Base-by-base conservation (phyloP, 2,888 invertebrate species). In the Brachycybe producta region DNA sequence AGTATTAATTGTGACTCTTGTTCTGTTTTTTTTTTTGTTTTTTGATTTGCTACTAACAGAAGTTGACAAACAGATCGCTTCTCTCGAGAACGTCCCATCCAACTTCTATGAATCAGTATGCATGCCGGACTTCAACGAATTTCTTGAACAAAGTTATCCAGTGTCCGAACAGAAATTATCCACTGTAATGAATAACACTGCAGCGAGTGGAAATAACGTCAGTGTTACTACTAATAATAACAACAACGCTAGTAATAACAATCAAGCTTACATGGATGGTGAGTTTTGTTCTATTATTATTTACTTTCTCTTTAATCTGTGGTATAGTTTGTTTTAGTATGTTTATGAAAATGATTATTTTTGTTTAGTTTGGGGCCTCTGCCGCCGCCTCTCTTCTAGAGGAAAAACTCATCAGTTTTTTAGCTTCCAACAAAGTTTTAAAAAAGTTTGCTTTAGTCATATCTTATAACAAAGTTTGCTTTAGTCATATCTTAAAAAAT, bases 71-170 rank as follows among this genome's bases (percentile, higher is more conserved):
- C 84, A 84, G 65, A 75, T 82, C 47, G 77, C 79, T 5, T 70
- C 80, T 57, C 70, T 80, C 60, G 81, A 79, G 63, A 80, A 80
- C 66, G 79, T 79, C 59, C 77, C 80, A 5, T 74, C 78, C 50
- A 80, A 77, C 66, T 75, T 83, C 71, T 85, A 84, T 75, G 85
- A 85, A 67, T 77, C 75, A 64, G 83, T 82, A 61, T 84, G 82
- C 71, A 78, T 83, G 57, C 82, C 83, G 57, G 84, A 84, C 66
- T 68, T 79, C 58, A 75, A 77, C 54, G 76, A 81, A 52, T 81
- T 80, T 67, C 75, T 83, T 67, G 75, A 77, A 44, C 57, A 59
- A 55, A 74, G 72, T 59, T 70, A 73, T 65, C 64, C 65, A 57
- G 68, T 54, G 65, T 65, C 54, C 65, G 71, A 58, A 65, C 68